These are phyloP conservation scores for Drosophila paracracens DNA, from an alignment of 2,888 invertebrate species.

Conservation along the genomic window DNA sequence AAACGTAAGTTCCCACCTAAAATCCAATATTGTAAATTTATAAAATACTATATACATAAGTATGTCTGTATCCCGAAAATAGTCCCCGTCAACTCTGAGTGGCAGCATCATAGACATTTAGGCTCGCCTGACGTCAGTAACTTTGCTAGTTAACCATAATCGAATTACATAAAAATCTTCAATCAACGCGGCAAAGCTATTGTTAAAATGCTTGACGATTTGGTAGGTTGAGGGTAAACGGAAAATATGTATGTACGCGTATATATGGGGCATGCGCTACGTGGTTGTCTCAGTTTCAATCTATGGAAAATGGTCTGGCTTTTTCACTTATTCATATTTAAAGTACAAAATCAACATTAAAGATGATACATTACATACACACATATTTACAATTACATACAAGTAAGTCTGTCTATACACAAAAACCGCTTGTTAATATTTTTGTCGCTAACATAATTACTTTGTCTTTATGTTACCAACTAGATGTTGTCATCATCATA, in stretches of 20 bases:
- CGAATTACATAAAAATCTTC: slow-evolving; percentile 35
- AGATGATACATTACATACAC: not conserved
- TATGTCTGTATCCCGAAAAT: not conserved
- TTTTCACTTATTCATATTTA: slow-evolving; percentile 1
- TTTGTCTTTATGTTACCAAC: slow-evolving; percentile 55
- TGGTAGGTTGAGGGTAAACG: not conserved
- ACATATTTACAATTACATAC: not conserved
- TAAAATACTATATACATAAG: not conserved
- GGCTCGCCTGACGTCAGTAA: not conserved
- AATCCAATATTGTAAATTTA: not conserved
- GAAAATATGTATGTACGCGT: not conserved
- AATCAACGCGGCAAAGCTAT: slow-evolving; percentile 10
- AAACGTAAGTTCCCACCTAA: not conserved
- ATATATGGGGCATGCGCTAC: not conserved
- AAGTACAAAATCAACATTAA: not conserved
- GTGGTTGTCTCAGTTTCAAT: slow-evolving; percentile 5
- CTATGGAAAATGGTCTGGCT: not conserved
- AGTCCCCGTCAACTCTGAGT: not conserved
- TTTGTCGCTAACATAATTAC: slow-evolving; percentile 65
- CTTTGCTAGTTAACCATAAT: slow-evolving; percentile 40
- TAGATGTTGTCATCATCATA: slow-evolving; percentile 54
- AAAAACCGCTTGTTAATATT: slow-evolving; percentile 55
- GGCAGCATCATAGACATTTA: not conserved
- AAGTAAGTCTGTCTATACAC: not conserved
- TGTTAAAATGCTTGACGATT: not conserved